Evolutionary conservation across 2,888 invertebrate species (phyloP), one percentile per base, ranked within the genome.

Genomic region (Parelbella ahira): DNA sequence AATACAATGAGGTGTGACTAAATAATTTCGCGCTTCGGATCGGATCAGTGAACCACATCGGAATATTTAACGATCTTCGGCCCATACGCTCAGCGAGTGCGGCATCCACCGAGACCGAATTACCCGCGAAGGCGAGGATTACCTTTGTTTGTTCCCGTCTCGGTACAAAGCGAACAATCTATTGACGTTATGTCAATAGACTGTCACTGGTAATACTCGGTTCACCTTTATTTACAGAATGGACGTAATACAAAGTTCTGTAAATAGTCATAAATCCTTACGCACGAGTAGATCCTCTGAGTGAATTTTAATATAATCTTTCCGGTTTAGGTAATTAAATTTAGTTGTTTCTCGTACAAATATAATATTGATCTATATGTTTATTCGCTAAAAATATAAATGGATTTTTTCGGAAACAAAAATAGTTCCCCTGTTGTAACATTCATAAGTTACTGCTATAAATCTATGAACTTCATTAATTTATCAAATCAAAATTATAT

Each of bases 131-230:
- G 45, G 54, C 49, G 54, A 48, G 56, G 58, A 63, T 63, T 77
- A 78, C 70, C 66, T 72, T 69, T 84, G 80, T 84, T 84, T 84
- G 73, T 72, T 56, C 61, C 65, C 54, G 61, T 74, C 68, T 68
- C 65, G 63, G 71, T 76, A 74, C 75, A 79, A 83, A 82, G 78
- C 73, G 78, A 73, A 70, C 78, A 77, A 63, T 74, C 66, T 82
- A 74, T 83, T 82, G 79, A 83, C 80, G 73, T 70, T 71, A 62
- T 68, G n/a, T n/a, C n/a, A n/a, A n/a, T n/a, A n/a, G n/a, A n/a
- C 79, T 75, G 79, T 76, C 72, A 74, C 62, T 45, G 82, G 70
- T 79, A 81, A 84, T 74, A 83, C 72, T 71, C 66, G 72, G 78
- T 76, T 70, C 73, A 79, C 78, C 74, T 73, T 74, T 84, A 79